Evolutionary conservation across 1,140 invertebrate species (phyloP), one percentile per base, ranked within the genome.

Genomic region (Solen grandis): DNA sequence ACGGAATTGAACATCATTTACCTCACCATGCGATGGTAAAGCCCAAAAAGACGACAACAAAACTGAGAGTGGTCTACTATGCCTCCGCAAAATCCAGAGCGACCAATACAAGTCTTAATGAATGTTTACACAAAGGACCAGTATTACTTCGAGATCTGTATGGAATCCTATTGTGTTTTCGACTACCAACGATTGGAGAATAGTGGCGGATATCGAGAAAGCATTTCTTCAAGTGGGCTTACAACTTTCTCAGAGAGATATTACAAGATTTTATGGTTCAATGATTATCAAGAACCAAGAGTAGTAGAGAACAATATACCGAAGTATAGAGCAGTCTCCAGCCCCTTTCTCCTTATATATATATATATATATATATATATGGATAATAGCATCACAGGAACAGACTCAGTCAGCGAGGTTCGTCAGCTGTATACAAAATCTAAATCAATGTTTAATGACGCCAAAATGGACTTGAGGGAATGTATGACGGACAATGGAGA

Each of bases 121-220:
- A 68, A 14, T 68, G 65, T 27, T n/a, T 68, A 22, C 27, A 68
- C 36, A 41, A 29, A 68, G 65, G 41, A 36, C 65, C 35, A 13
- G 36, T 46, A 46, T 46, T 68, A 10, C 38, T 68, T 5, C 41
- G 52, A 46, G 36, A 68, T 27, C 36, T 68, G 16, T 68, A 46
- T 41, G 65, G 36, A 50, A 68, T 41, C 13, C 31, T 68, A 27
- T 46, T 68, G 25, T 19, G 35, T 22, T 68, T 68, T 27, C 1
- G 38, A 25, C 16, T 46, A 5, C 36, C 5, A 22, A 5, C 25
- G 16, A 41, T 46, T 25, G 36, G 8, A 19, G 27, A 27, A 68
- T 68, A 22, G 38, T 68, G 36, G 31, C 65, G 22, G 38, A 68
- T 27, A 68, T 68, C 8, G 65, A 68, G 52, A 68, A 68, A 25